Evolutionary conservation across 1,140 invertebrate species (phyloP).

Genomic region (Zophobas atratus): DNA sequence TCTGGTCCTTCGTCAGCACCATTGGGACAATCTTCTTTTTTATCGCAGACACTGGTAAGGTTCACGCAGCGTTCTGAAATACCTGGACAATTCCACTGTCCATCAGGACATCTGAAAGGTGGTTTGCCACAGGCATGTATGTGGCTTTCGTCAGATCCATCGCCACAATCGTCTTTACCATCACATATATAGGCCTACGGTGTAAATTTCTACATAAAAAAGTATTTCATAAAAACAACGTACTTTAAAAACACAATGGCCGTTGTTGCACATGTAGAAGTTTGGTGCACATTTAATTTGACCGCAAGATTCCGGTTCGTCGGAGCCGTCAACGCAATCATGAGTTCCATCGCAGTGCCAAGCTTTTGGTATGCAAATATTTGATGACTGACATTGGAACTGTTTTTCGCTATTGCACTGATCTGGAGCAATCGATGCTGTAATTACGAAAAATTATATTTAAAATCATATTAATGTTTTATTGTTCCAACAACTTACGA

Average conservation of each 20-base stretch:
- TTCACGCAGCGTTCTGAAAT: slow-evolving; percentile 85
- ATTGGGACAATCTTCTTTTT: slow-evolving; percentile 90
- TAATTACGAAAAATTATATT: slow-evolving; percentile 41
- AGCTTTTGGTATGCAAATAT: slow-evolving; percentile 92
- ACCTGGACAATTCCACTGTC: slow-evolving; percentile 89
- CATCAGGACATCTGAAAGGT: slow-evolving; percentile 81
- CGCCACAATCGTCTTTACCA: slow-evolving; percentile 95
- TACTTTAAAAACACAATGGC: slow-evolving; percentile 89
- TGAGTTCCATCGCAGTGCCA: slow-evolving; percentile 96
- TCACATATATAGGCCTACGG: slow-evolving; percentile 91
- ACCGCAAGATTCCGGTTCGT: slow-evolving; percentile 90
- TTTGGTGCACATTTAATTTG: slow-evolving; percentile 81
- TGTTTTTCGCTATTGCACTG: slow-evolving; percentile 92
- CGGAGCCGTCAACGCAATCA: slow-evolving; percentile 94
- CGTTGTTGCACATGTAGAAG: slow-evolving; percentile 90
- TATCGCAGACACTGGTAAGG: slow-evolving; percentile 87
- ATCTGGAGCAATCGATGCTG: slow-evolving; percentile 83
- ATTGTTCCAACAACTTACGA: slow-evolving; percentile 70
- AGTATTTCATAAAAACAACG: background rate
- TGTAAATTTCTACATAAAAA: background rate
- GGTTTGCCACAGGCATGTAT: slow-evolving; percentile 84
- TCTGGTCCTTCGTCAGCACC: slow-evolving; percentile 91
- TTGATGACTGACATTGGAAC: slow-evolving; percentile 88
- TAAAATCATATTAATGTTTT: background rate
- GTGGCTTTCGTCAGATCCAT: slow-evolving; percentile 91